Conservation (phyloP, 2,888 invertebrate genomes). For the Diarsia mendica region DNA sequence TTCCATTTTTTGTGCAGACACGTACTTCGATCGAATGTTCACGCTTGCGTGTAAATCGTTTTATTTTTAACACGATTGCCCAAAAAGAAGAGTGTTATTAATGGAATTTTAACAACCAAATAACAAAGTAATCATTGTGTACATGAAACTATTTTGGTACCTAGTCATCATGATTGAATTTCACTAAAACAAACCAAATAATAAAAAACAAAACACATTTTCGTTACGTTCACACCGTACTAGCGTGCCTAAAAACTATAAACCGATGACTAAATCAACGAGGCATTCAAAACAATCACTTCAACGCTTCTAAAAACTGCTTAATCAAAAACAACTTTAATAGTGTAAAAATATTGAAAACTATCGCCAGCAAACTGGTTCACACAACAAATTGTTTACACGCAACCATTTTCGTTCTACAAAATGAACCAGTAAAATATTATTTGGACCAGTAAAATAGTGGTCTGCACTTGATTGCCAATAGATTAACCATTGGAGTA, state of each 20-base stretch:
- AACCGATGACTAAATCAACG: neutral
- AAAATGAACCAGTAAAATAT: no score
- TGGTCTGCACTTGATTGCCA: constrained; percentile 50
- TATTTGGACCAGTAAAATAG: constrained; percentile 23
- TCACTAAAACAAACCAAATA: neutral
- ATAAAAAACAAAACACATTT: neutral
- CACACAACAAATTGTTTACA: constrained; percentile 14
- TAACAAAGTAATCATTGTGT: neutral
- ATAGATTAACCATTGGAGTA: constrained; percentile 45
- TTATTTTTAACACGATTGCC: neutral
- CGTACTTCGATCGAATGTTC: neutral
- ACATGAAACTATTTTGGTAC: neutral
- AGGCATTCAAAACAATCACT: neutral
- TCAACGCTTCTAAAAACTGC: neutral
- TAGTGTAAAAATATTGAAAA: constrained; percentile 19
- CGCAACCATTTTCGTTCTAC: constrained; percentile 33
- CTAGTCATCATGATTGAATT: constrained; percentile 11
- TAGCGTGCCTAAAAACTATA: no score
- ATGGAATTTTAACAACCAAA: neutral
- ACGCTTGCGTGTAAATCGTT: neutral
- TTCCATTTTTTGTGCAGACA: neutral
- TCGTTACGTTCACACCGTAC: no score
- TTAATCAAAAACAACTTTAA: neutral
- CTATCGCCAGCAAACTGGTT: constrained; percentile 18
- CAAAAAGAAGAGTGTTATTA: no score